These are phyloP conservation scores for Orchesella cincta DNA, from an alignment of 1,140 invertebrate genomes.

Conservation along the genomic window DNA sequence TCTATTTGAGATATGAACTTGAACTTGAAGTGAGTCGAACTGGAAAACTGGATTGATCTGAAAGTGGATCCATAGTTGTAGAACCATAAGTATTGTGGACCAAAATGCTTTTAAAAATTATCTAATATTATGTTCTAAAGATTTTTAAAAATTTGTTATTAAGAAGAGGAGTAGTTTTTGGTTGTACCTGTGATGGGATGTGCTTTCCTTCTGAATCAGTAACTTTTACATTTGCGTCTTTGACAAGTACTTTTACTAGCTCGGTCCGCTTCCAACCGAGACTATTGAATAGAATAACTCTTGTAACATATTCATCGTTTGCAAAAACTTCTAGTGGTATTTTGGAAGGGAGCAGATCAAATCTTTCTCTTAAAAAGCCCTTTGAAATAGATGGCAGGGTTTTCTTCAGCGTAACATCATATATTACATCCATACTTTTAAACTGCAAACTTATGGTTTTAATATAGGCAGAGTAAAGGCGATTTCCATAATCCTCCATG, in stretches of 20 bases:
- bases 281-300: slow-evolving; percentile 77
- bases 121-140: neutral
- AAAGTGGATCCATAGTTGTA: neutral
- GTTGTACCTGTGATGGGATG: slow-evolving; percentile 59
- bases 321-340: slow-evolving; percentile 58
- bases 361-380: slow-evolving; percentile 79
- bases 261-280: slow-evolving; percentile 74
- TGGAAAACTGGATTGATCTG: slow-evolving; percentile 48
- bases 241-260: slow-evolving; percentile 70
- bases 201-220: slow-evolving; percentile 64
- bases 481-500: slow-evolving; percentile 86
- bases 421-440: slow-evolving; percentile 67
- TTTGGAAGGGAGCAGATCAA: slow-evolving; percentile 69
- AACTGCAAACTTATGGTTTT: neutral
- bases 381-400: slow-evolving; percentile 68
- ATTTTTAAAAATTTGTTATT: slow-evolving; percentile 1
- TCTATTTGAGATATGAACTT: slow-evolving; percentile 55
- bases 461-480: slow-evolving; percentile 60
- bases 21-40: slow-evolving; percentile 45
- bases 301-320: slow-evolving; percentile 30
- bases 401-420: slow-evolving; percentile 74
- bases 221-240: slow-evolving; percentile 70
- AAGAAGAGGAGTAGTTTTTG: no score
- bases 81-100: neutral
- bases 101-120: neutral